Conservation (phyloP, 2,113 vertebrate species). For the Phalacrocorax brasilianus region DNA sequence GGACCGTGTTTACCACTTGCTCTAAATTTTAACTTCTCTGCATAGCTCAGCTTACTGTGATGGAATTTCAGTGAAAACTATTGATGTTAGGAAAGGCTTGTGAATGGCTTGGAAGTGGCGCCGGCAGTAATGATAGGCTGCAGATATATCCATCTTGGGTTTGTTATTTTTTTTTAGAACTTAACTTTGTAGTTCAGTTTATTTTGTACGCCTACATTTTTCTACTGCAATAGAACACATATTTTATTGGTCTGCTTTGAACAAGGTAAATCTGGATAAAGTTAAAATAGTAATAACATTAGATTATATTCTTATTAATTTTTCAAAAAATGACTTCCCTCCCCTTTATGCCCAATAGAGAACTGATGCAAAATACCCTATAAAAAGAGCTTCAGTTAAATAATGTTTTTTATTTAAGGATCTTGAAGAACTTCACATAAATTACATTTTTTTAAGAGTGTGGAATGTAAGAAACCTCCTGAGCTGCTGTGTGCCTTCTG, state of each 20-base stretch:
- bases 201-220: neutral
- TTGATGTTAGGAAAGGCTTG: neutral
- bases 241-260: neutral
- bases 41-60: fast-evolving
- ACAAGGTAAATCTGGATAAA: neutral
- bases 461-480: neutral
- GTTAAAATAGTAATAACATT: neutral
- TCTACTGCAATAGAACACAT: neutral
- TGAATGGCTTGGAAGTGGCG: neutral
- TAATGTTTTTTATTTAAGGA: neutral
- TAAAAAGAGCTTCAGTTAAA: neutral
- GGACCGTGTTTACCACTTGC: neutral
- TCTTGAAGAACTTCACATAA: neutral
- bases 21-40: neutral
- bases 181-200: neutral
- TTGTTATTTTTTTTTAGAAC: neutral
- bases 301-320: neutral
- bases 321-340: neutral
- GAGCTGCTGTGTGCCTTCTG: neutral
- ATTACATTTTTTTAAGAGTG: neutral
- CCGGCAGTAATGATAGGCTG: neutral
- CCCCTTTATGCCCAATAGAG: neutral
- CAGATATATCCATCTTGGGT: neutral
- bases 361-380: neutral
- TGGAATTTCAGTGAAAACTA: neutral